Conservation (phyloP, 2,113 vertebrate species). For the Bubo bubo region DNA sequence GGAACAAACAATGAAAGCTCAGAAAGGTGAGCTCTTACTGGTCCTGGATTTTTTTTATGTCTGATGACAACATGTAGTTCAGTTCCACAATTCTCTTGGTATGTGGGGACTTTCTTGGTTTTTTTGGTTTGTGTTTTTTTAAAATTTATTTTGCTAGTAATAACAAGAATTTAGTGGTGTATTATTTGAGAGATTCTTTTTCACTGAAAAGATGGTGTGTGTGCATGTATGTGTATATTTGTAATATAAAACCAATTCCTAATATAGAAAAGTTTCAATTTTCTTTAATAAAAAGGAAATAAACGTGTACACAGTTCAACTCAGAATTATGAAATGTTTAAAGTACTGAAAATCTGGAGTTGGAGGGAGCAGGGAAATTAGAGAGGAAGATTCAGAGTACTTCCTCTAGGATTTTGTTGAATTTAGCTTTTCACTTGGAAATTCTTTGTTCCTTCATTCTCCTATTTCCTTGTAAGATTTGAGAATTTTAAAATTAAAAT, state of each 20-base stretch:
- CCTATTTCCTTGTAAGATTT: neutral
- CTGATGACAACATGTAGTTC: neutral
- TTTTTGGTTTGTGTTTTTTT: neutral
- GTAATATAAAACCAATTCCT: neutral
- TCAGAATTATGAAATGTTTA: neutral
- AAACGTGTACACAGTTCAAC: neutral
- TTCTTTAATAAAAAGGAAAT: neutral
- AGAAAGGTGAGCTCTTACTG: constrained; percentile 83
- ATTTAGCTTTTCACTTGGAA: neutral
- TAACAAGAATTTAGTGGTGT: neutral
- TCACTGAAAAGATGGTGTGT: accelerated
- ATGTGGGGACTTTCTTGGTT: neutral
- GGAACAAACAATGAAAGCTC: constrained; percentile 93
- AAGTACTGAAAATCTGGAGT: neutral
- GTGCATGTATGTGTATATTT: neutral
- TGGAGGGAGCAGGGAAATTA: neutral
- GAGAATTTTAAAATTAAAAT: neutral
- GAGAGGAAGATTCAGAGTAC: neutral
- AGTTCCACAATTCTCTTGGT: neutral
- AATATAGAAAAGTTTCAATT: neutral
- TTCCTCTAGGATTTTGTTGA: neutral
- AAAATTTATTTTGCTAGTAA: neutral
- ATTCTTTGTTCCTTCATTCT: neutral
- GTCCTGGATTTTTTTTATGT: neutral
- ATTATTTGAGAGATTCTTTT: neutral